These are phyloP conservation scores for Dromaius novaehollandiae DNA, from an alignment of 2,113 vertebrate species.

Conservation along the genomic window DNA sequence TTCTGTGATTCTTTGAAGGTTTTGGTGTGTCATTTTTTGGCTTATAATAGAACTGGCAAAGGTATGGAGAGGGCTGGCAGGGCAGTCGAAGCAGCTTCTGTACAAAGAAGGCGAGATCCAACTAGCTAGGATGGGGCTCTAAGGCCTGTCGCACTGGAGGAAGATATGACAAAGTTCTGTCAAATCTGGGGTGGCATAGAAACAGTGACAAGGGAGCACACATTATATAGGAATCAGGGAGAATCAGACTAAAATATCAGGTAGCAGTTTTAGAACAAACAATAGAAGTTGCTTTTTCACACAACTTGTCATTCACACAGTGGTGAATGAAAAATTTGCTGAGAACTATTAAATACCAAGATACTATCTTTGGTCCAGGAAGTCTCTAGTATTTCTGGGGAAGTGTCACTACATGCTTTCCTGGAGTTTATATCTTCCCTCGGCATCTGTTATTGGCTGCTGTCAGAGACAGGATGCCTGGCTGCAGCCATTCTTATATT, in stretches of 20 bases:
- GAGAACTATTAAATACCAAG: background rate
- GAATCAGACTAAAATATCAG: background rate
- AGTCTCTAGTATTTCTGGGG: slow-evolving; percentile 38
- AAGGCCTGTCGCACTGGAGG: background rate
- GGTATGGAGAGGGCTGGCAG: background rate
- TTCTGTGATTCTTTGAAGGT: background rate
- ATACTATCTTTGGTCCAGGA: slow-evolving; percentile 24
- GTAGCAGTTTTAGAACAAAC: background rate
- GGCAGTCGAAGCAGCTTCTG: background rate
- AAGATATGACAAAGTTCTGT: background rate
- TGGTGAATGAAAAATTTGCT: slow-evolving; percentile 3
- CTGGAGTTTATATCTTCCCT: slow-evolving; percentile 19
- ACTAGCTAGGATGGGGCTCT: background rate
- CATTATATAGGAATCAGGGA: background rate
- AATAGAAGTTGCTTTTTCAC: background rate
- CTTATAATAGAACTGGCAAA: background rate
- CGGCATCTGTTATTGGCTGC: background rate
- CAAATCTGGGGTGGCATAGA: background rate
- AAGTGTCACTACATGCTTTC: slow-evolving; percentile 41
- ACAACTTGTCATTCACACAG: background rate
- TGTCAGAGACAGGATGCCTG: slow-evolving; percentile 21
- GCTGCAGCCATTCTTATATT: background rate
- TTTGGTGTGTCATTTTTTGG: background rate
- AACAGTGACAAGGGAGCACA: background rate
- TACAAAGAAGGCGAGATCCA: background rate